Base-by-base conservation (phyloP, 1,140 invertebrate species). In the Lerema accius region DNA sequence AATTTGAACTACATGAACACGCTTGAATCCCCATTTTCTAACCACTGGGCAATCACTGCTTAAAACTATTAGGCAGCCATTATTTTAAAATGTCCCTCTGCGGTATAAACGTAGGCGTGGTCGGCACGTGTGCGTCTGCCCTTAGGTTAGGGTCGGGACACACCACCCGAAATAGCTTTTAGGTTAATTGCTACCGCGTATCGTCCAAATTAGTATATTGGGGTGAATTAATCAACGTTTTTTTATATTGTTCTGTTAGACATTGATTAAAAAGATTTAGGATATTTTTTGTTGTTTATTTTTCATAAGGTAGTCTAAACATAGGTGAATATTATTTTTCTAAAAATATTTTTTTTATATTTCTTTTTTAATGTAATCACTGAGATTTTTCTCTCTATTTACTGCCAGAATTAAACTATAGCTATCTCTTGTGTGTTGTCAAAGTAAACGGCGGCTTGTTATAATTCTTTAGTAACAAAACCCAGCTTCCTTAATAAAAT, bases 141-240 rank as follows among this genome's bases (percentile, higher is more conserved):
- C 83, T 89, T 82, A 85, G 43, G 55, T 80, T 80, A 87, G 83
- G 86, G 84, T 79, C 67, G 76, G 58, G 69, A 69, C 82, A 80
- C 70, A 77, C 74, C 65, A 74, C 63, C 55, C 50, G 70, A 76
- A 80, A 82, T 80, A 71, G 85, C 83, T 88, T 86, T 88, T 81
- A 86, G 82, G 78, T 84, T 89, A 89, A 89, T 89, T 89, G 84
- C 78, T 66, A 71, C 62, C 67, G 76, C 73, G 72, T 77, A 84
- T 86, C 77, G 72, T 59, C 45, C 55, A 67, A 68, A 75, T 74
- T n/a, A n/a, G n/a, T 74, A 76, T 78, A 73, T 60, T 66, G 63
- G 86, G 82, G 83, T 84, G 80, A 77, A 78, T 81, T 76, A 70
- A 69, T 71, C 65, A 64, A 58, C 17, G 26, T n/a, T 48, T 46